phyloP scores from a whole-genome alignment of 2,888 invertebrate species.

The Aphodius granarius region DNA sequence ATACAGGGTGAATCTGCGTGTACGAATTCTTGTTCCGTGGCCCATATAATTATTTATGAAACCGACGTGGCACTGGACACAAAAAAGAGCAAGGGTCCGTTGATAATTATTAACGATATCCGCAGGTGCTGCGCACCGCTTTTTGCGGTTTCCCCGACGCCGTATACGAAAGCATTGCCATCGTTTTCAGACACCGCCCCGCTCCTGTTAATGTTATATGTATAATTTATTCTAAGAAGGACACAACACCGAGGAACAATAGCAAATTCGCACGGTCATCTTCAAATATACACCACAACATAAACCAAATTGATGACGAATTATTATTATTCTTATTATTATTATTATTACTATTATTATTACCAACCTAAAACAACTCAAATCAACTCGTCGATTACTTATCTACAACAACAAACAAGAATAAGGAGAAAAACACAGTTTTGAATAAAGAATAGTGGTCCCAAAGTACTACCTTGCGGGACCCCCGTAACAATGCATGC shows the following conservation, averaged over 20 bases:
- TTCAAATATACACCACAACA: background rate
- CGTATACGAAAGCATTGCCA: background rate
- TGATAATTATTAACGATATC: constrained; percentile 38
- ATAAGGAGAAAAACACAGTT: too few species aligned
- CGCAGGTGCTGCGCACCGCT: constrained; percentile 36
- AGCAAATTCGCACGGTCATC: background rate
- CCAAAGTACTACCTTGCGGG: too few species aligned
- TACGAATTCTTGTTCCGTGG: background rate
- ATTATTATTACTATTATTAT: background rate
- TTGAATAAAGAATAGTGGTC: too few species aligned
- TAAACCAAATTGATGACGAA: background rate
- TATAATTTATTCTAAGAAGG: constrained; percentile 29
- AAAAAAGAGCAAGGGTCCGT: constrained; percentile 16
- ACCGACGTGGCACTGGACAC: constrained; percentile 9
- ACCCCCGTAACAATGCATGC: background rate
- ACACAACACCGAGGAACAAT: background rate
- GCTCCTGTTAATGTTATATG: constrained; percentile 28
- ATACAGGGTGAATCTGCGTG: background rate
- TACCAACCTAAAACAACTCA: too few species aligned
- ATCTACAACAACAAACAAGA: too few species aligned
- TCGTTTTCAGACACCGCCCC: background rate
- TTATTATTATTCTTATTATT: background rate
- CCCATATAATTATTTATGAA: constrained; percentile 16
- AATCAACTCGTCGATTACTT: too few species aligned
- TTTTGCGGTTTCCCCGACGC: constrained; percentile 33